Evolutionary conservation across 2,113 vertebrate species (phyloP).

Genomic region (Tetrax tetrax): DNA sequence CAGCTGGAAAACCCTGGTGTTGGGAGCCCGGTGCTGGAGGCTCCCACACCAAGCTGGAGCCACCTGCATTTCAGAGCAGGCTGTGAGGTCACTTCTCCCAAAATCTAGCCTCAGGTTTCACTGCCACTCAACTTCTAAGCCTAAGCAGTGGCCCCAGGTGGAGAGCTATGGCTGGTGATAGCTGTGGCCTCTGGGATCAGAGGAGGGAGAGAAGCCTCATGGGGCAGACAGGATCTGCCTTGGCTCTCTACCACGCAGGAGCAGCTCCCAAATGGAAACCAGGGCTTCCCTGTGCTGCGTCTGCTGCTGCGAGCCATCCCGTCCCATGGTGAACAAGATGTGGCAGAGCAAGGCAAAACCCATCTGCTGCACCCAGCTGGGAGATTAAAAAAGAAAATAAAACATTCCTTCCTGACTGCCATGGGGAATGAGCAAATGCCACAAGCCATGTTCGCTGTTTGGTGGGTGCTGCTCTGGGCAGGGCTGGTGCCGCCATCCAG

Average conservation of each 20-base stretch:
- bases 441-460: accelerated
- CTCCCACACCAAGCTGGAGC: not conserved
- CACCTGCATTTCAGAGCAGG: not conserved
- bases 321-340: not conserved
- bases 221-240: not conserved
- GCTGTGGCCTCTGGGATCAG: accelerated
- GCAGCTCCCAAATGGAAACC: not conserved
- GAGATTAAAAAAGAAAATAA: not conserved
- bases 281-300: not conserved
- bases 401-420: not conserved
- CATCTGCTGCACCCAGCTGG: accelerated
- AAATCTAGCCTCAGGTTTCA: not conserved
- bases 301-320: not conserved
- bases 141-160: not conserved
- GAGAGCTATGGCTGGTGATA: accelerated
- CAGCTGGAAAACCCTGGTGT: not conserved
- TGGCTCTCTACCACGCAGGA: not conserved
- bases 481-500: accelerated
- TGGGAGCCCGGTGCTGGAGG: not conserved
- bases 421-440: accelerated
- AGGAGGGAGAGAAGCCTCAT: not conserved
- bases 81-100: not conserved
- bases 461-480: not conserved
- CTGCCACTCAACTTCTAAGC: not conserved
- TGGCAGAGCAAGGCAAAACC: not conserved